Evolutionary conservation across 1,140 invertebrate genomes (phyloP).

Genomic region (Drosophila santomea): DNA sequence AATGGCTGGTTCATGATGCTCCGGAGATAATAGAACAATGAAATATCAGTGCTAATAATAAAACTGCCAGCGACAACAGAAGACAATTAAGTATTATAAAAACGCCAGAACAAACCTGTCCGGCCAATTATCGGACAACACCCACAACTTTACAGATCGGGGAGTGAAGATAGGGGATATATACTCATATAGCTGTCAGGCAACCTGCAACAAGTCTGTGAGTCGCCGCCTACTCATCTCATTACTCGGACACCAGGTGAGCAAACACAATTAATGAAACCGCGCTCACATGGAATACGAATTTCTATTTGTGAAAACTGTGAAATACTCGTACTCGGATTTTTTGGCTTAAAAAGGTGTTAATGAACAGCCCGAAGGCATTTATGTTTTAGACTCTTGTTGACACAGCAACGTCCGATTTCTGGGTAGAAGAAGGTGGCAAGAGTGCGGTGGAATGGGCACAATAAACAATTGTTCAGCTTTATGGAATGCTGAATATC

Average conservation of each 20-base stretch:
- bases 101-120: slow-evolving; percentile 64
- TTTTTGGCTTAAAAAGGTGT: slow-evolving; percentile 64
- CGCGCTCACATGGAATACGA: slow-evolving; percentile 68
- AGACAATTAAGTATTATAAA: slow-evolving; percentile 74
- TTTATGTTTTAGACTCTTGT: slow-evolving; percentile 72
- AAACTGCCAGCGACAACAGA: slow-evolving; percentile 54
- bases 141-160: slow-evolving; percentile 36
- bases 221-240: slow-evolving; percentile 53
- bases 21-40: slow-evolving; percentile 12
- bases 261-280: slow-evolving; percentile 81
- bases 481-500: slow-evolving; percentile 58
- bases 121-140: slow-evolving; percentile 59
- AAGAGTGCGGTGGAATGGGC: slow-evolving; percentile 28
- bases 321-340: slow-evolving; percentile 55
- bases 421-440: slow-evolving; percentile 15
- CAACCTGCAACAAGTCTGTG: slow-evolving; percentile 67
- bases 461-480: slow-evolving; percentile 70
- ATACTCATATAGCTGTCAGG: slow-evolving; percentile 22
- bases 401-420: slow-evolving; percentile 66
- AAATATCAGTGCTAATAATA: slow-evolving; percentile 38
- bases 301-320: slow-evolving; percentile 58
- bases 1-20: not conserved
- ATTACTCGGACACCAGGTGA: slow-evolving; percentile 58
- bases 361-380: slow-evolving; percentile 76
- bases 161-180: not conserved